These are phyloP conservation scores for Hyles euphorbiae DNA, from an alignment of 1,140 invertebrate species.

Conservation along the genomic window DNA sequence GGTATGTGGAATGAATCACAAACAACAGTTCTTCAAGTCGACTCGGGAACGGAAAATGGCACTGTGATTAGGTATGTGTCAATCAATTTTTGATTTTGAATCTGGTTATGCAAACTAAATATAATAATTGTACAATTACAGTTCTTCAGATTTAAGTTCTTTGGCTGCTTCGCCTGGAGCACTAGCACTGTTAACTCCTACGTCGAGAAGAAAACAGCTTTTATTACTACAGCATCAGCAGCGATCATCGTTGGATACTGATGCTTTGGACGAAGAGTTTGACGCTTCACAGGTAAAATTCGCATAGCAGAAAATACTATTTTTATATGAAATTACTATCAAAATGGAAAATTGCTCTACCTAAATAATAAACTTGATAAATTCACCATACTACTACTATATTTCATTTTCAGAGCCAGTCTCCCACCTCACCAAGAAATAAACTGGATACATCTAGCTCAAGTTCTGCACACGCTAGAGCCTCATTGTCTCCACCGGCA, in stretches of 20 bases:
- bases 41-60: slow-evolving; percentile 80
- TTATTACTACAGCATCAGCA: slow-evolving; percentile 88
- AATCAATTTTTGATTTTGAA: neutral
- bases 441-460: slow-evolving; percentile 66
- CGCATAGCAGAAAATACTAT: too few species aligned
- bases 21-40: slow-evolving; percentile 86
- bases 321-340: too few species aligned
- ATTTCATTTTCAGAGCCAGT: slow-evolving; percentile 54
- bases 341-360: too few species aligned
- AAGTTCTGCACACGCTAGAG: slow-evolving; percentile 45
- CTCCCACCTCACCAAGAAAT: slow-evolving; percentile 70
- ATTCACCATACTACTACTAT: too few species aligned
- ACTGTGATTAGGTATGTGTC: slow-evolving; percentile 69
- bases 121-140: slow-evolving; percentile 24
- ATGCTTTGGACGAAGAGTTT: slow-evolving; percentile 84
- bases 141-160: slow-evolving; percentile 78
- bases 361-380: too few species aligned
- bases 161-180: slow-evolving; percentile 74
- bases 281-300: slow-evolving; percentile 49
- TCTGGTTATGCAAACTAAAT: neutral
- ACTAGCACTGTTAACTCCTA: slow-evolving; percentile 82
- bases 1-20: slow-evolving; percentile 92
- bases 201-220: slow-evolving; percentile 84
- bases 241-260: slow-evolving; percentile 88
- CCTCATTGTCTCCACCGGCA: slow-evolving; percentile 59